phyloP scores from a whole-genome alignment of 1,140 invertebrate genomes.

The Drosophila simulans region DNA sequence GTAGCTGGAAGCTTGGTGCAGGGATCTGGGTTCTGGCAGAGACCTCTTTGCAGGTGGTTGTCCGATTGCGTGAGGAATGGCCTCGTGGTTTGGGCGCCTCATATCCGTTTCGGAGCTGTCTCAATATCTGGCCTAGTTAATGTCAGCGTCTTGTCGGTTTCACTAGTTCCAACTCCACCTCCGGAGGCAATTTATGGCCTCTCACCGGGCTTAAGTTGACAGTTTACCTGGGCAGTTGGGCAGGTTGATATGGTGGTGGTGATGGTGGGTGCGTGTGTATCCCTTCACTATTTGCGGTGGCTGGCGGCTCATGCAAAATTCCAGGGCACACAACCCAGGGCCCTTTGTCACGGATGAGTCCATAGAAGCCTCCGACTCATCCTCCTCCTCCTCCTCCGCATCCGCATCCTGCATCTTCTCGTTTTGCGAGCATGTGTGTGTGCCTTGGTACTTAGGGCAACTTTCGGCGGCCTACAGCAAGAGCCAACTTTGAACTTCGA shows the following conservation, averaged over 20 bases:
- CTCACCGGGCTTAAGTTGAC: slow-evolving; percentile 63
- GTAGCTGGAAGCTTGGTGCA: neutral
- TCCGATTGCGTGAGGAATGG: slow-evolving; percentile 47
- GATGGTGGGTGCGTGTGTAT: neutral
- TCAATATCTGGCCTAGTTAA: slow-evolving; percentile 68
- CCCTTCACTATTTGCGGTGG: slow-evolving; percentile 69
- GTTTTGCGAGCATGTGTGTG: slow-evolving; percentile 17
- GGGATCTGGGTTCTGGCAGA: neutral
- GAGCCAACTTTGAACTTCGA: slow-evolving; percentile 76
- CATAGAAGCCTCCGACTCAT: neutral
- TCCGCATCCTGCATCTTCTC: neutral
- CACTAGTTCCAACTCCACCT: slow-evolving; percentile 33
- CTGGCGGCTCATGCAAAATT: slow-evolving; percentile 77
- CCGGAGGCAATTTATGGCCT: slow-evolving; percentile 70
- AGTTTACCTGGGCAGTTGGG: slow-evolving; percentile 40
- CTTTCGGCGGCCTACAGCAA: slow-evolving; percentile 72
- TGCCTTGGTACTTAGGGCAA: slow-evolving; percentile 65
- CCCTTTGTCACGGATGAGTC: slow-evolving; percentile 32
- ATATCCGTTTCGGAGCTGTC: slow-evolving; percentile 42
- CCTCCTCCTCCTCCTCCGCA: neutral
- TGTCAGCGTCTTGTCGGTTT: slow-evolving; percentile 67
- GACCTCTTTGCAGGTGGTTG: slow-evolving; percentile 7
- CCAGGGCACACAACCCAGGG: slow-evolving; percentile 55
- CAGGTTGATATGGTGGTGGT: too few relatives aligned
- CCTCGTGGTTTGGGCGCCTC: slow-evolving; percentile 5